Conservation (phyloP, 2,888 invertebrate species). For the Orthosia cruda region DNA sequence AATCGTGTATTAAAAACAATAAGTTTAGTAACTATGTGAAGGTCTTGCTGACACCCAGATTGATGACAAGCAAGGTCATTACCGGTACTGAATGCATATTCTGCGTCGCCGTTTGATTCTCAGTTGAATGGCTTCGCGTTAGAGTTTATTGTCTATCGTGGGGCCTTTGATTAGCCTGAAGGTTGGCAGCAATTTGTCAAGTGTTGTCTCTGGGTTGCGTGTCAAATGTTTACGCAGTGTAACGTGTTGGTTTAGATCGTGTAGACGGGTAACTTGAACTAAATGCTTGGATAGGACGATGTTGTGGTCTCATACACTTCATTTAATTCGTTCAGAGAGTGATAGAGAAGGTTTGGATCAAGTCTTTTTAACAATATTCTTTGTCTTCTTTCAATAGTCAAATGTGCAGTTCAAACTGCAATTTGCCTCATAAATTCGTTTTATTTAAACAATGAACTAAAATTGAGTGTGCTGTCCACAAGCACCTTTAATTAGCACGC, state of each 20-base stretch:
- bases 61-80: slow-evolving; percentile 85
- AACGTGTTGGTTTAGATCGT: slow-evolving; percentile 53
- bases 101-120: slow-evolving; percentile 55
- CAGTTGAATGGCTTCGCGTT: slow-evolving; percentile 69
- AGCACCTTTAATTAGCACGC: slow-evolving; percentile 48
- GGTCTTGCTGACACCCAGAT: slow-evolving; percentile 75
- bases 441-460: slow-evolving; percentile 12
- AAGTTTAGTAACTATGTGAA: slow-evolving; percentile 78
- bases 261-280: slow-evolving; percentile 31
- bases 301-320: slow-evolving; percentile 5
- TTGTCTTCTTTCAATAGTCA: slow-evolving; percentile 3
- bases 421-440: slow-evolving; percentile 12
- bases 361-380: neutral
- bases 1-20: slow-evolving; percentile 60
- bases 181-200: slow-evolving; percentile 80
- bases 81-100: slow-evolving; percentile 71
- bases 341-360: slow-evolving; percentile 11
- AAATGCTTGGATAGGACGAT: slow-evolving; percentile 26
- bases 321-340: slow-evolving; percentile 21
- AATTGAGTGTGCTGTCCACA: slow-evolving; percentile 3
- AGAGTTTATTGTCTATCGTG: slow-evolving; percentile 77
- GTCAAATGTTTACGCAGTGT: slow-evolving; percentile 57
- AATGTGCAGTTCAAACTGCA: neutral
- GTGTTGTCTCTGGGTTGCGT: slow-evolving; percentile 58
- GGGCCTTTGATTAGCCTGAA: slow-evolving; percentile 73